Evolutionary conservation across 2,113 vertebrate species (phyloP), one percentile per base, ranked within the genome.

Genomic region (Chaetorhynchus papuensis): DNA sequence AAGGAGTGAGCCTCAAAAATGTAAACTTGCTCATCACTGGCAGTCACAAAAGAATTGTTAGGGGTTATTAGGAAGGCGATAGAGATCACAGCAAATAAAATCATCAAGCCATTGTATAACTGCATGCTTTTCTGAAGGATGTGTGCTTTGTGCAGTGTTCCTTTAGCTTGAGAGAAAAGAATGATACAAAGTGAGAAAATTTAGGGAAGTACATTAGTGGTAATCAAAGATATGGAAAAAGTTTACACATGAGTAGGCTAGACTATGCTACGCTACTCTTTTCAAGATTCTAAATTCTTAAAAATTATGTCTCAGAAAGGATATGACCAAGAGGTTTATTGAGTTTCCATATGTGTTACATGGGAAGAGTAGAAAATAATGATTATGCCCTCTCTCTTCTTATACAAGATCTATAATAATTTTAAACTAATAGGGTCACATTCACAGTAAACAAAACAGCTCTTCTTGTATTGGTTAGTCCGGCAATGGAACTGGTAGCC

Each of bases 201-300:
- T 13, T 50, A 52, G 8, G 10, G 13, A 61, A 53, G 10, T 5
- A 42, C 1, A 1, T 18, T 8, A 54, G 18, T 28, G 4, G 2
- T 42, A 33, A 30, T 66, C 30, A 57, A 70, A 89, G 10, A n/a
- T 35, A 23, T 1, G 3, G 19, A 49, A 79, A 52, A 89, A 44
- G 6, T 10, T 70, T 70, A 16, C 6, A 44, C 21, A 22, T 39
- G 13, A 75, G 52, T 71, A 74, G 16, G 15, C 13, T 65, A 39
- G 56, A 20, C 27, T 37, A 72, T 15, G 44, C 37, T 20, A 44
- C 27, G 8, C 13, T 68, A 60, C 7, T 60, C 33, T 52, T 68
- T 77, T 44, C 33, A 60, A 60, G 37, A 35, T 17, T n/a, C 17
- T 47, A 59, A 35, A 74, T 41, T 41, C 41, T 65, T 79, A 69